Percentiles rank a stretch among this genome's conserved stretches.
phyloP scores from a whole-genome alignment of 2,888 invertebrate species.

The Lithophane ornitopus region DNA sequence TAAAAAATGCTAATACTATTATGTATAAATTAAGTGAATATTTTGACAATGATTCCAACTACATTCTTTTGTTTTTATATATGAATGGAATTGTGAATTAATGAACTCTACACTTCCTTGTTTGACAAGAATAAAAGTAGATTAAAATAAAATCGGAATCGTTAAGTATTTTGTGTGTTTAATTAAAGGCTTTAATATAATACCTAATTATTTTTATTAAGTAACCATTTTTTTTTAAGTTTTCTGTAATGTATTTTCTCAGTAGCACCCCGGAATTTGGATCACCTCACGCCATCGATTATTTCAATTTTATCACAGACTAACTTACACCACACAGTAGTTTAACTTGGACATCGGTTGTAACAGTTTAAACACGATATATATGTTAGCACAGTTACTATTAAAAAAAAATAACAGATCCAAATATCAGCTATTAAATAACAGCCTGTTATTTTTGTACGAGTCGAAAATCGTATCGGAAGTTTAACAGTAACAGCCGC shows the following conservation, averaged over 20 bases:
- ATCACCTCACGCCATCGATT: not conserved
- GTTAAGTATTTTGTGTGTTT: not conserved
- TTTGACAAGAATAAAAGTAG: not conserved
- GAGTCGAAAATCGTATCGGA: no score
- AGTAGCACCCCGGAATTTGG: no score
- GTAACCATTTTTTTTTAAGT: not conserved
- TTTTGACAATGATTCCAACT: slow-evolving; percentile 43
- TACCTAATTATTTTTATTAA: not conserved
- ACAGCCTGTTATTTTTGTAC: no score
- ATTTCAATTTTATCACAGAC: not conserved
- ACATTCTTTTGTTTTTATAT: slow-evolving; percentile 38
- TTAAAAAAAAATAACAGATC: no score
- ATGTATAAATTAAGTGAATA: slow-evolving; percentile 37
- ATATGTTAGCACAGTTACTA: no score
- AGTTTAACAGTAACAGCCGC: no score
- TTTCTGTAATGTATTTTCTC: no score
- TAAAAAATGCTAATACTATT: slow-evolving; percentile 44
- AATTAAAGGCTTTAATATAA: not conserved
- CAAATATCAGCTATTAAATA: no score
- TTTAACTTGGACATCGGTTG: no score
- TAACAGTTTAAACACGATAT: no score
- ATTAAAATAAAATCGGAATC: not conserved
- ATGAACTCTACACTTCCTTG: slow-evolving; percentile 23
- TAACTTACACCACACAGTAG: not conserved
- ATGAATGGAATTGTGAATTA: slow-evolving; percentile 10